phyloP scores from a whole-genome alignment of 1,140 invertebrate genomes.

The Scaptomyza hsui region DNA sequence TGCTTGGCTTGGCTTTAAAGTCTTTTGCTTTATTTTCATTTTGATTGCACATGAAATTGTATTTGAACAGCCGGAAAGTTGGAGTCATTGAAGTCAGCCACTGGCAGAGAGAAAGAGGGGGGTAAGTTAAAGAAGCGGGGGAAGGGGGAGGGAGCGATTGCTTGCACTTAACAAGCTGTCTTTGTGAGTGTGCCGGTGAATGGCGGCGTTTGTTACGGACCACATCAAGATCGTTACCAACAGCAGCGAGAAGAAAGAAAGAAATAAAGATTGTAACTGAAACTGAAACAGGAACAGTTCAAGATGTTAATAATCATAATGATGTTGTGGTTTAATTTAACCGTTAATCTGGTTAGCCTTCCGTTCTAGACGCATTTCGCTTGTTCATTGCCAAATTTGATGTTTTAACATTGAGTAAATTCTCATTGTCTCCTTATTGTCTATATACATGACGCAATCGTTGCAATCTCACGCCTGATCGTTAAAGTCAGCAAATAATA shows the following conservation, averaged over 20 bases:
- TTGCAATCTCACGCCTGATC: conserved; percentile 45
- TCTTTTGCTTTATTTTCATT: conserved; percentile 51
- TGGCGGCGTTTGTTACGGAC: conserved; percentile 11
- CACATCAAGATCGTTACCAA: conserved; percentile 29
- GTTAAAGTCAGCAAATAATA: conserved; percentile 53
- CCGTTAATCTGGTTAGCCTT: not conserved
- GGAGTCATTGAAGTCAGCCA: conserved; percentile 13
- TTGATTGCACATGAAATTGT: conserved; percentile 62
- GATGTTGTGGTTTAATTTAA: not conserved
- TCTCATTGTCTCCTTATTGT: conserved; percentile 14
- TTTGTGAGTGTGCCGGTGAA: conserved; percentile 16
- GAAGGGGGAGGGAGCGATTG: not conserved
- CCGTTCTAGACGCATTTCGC: conserved; percentile 41
- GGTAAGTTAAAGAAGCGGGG: not conserved
- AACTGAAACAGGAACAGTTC: conserved; percentile 11
- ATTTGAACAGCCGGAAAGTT: conserved; percentile 43
- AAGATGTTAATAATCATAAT: not conserved
- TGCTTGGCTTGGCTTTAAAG: conserved; percentile 31
- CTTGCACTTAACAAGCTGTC: conserved; percentile 35
- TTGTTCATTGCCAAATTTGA: conserved; percentile 40
- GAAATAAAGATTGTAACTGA: not conserved
- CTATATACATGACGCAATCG: conserved; percentile 58
- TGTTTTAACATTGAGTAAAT: conserved; percentile 6
- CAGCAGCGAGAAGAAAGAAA: no score
- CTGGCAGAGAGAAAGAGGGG: not conserved